Base-by-base conservation (phyloP, 1,140 invertebrate genomes). In the Goniozus legneri region DNA sequence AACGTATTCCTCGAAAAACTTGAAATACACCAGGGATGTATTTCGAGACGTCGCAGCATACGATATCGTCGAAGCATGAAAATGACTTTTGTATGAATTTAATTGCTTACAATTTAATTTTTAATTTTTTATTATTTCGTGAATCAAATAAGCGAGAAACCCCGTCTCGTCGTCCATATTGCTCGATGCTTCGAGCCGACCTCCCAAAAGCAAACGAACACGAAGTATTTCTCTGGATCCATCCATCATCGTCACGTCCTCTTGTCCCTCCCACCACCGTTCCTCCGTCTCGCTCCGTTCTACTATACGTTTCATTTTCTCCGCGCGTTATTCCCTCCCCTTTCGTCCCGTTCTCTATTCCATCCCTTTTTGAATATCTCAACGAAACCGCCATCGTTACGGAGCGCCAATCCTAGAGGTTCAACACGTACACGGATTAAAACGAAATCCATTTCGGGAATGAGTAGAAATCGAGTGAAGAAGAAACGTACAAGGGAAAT, bases 221-320 rank as follows among this genome's bases (percentile, higher is more conserved):
- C 54, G 45, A n/a, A n/a, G 58, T 54, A 62, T 65, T 69, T 69
- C 64, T 56, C 52, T 63, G 60, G 62, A 58, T 60, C 31, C 62
- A 72, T 72, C 56, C 64, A 68, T 71, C 70, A 73, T 71, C 66
- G 65, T 70, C 69, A 69, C 44, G 41, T 52, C 14, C 39, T 44
- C 32, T 45, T 52, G 45, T 49, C 38, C 38, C 40, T 45, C 22
- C 44, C 35, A 20, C 34, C 24, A 27, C 24, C 10, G 24, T 27
- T 6, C 24, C 10, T 6, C 10, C 24, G 24, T 27, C 24, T 27
- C 24, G 4, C 24, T 27, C n/a, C n/a, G n/a, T n/a, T n/a, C n/a
- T n/a, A n/a, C n/a, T n/a, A n/a, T n/a, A n/a, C n/a, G n/a, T n/a
- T 50, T 52, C 44, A 41, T 54, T 58, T 58, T 50, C 56, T 60